Base-by-base conservation (phyloP, 2,888 invertebrate species). In the Philereme vetulata region DNA sequence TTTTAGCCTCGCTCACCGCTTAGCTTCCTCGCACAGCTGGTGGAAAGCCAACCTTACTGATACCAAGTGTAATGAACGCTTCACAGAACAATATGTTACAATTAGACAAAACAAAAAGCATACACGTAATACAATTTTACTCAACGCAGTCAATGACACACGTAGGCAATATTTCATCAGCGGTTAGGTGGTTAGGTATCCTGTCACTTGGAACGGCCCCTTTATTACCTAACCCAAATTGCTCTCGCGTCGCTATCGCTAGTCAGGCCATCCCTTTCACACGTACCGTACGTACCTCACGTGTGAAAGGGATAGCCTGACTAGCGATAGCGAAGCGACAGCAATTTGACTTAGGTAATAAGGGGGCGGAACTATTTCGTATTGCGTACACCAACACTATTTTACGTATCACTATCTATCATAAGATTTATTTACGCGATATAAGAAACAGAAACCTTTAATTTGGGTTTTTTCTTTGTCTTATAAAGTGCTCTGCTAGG, bases 371-470 rank as follows among this genome's bases (percentile, higher is more conserved):
- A 57, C 44, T 11, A 56, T 52, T 51, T 54, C 48, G 51, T 51
- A 61, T 58, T 38, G 46, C 10, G 53, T 46, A 55, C 34, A 46
- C 38, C 38, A 38, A 4, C 5, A 38, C 38, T 3, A 8, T 38
- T 38, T 8, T 34, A 49, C 51, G 46, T 64, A 60, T 59, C 60
- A 56, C 64, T 64, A 58, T 40, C 56, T 62, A 56, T 67, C 63
- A 60, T 62, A 67, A 61, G 53, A 58, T 47, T 57, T 44, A 49
- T 44, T 42, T n/a, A 52, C 47, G 51, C 43, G 51, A 40, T 67
- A 45, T 47, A 58, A 63, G 63, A 68, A 66, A 68, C 64, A 61
- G 61, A 65, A 62, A 50, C 43, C 56, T 35, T 40, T 55, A n/a
- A 49, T 48, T 54, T 21, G 21, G 21, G 1, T 21, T 21, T 21